phyloP scores from a whole-genome alignment of 2,113 vertebrate species.

The Eulemur rufifrons region DNA sequence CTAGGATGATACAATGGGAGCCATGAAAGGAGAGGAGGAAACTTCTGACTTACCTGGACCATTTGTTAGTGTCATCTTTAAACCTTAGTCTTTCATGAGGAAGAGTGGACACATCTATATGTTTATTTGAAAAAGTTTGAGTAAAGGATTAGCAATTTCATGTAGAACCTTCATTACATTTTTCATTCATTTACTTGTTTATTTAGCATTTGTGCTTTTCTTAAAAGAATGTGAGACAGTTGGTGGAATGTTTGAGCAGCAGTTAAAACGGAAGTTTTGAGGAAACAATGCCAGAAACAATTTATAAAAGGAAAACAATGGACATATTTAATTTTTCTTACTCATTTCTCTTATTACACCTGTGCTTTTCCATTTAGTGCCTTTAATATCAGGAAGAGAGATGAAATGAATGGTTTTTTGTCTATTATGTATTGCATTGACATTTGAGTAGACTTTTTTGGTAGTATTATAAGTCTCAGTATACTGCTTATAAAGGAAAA shows the following conservation, averaged over 20 bases:
- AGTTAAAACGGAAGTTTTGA: neutral
- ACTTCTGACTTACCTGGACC: neutral
- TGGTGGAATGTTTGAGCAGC: neutral
- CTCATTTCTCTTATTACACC: neutral
- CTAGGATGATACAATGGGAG: neutral
- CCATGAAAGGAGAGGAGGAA: neutral
- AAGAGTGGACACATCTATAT: neutral
- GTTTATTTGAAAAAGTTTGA: neutral
- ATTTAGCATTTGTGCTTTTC: neutral
- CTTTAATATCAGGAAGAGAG: neutral
- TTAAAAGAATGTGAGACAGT: neutral
- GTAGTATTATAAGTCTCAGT: neutral
- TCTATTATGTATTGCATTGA: neutral
- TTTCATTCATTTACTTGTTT: neutral
- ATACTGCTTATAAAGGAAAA: neutral
- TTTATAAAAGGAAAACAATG: neutral
- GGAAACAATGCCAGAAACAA: neutral
- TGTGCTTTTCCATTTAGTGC: neutral
- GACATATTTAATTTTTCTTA: neutral
- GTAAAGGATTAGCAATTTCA: neutral
- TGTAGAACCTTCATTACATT: neutral
- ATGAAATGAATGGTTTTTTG: neutral
- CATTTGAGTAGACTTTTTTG: neutral
- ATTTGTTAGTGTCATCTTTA: neutral
- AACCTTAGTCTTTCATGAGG: neutral